Base-by-base conservation (phyloP, 1,140 invertebrate species). In the Mactra quadrangularis region DNA sequence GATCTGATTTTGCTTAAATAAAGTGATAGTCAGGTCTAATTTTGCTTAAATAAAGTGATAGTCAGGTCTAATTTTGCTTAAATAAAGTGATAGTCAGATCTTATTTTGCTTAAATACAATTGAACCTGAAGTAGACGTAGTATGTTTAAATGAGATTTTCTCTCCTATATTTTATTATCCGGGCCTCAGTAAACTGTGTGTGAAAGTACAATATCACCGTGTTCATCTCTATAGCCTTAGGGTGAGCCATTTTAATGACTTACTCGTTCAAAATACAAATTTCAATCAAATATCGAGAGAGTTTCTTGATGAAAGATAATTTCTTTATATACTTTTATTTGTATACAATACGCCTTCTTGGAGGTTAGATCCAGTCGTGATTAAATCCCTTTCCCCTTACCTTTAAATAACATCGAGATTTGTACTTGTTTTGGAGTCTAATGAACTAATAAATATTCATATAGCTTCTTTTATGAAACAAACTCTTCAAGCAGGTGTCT, bases 381-480 rank as follows among this genome's bases (percentile, higher is more conserved):
- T 76, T 76, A 76, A 47, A 76, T 1, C 25, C 22, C 19, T n/a
- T 33, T 41, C 72, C 38, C 57, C 38, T 47, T 52, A 25, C 60
- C 57, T 47, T 45, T 31, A 60, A 35, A 50, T 25, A 41, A 41
- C n/a, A n/a, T 38, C 59, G 38, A 57, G 53, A 57, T 55, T n/a
- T 52, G 25, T 33, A 53, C 29, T 50, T 15, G 35, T 53, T 74
- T 74, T 55, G 45, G 57, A 76, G 55, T 25, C 25, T 76, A 76
- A 76, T 76, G 35, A 76, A 38, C 60, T 53, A 59, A 76, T 76
- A 76, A 76, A 76, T 76, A 76, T 76, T 76, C 57, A 76, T 76
- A 62, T 41, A 15, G 15, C 6, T 41, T 41, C 15, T 15, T 41
- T 41, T 41, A 15, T 15, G 15, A 41, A 7, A 41, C 38, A 7